Conservation (phyloP, 2,113 vertebrate genomes). For the Varanus komodoensis region DNA sequence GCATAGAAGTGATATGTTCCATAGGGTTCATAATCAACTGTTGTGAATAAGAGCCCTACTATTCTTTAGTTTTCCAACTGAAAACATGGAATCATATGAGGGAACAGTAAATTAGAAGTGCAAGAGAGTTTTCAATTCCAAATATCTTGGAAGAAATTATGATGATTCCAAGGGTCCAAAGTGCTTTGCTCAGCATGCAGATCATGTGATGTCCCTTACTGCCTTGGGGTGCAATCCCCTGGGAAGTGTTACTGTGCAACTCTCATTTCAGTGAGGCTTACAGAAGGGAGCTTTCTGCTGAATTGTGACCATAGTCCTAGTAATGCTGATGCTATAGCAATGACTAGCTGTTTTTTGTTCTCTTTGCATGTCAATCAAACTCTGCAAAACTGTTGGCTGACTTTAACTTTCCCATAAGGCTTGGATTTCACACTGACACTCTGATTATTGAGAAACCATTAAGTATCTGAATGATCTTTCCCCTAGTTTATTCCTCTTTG, state of each 20-base stretch:
- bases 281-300: neutral
- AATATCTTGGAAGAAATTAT: neutral
- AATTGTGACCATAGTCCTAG: neutral
- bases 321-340: neutral
- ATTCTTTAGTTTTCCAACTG: neutral
- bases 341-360: neutral
- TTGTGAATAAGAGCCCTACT: neutral
- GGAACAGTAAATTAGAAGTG: neutral
- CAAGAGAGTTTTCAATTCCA: neutral
- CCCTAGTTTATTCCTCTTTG: neutral
- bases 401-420: neutral
- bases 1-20: neutral
- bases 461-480: neutral
- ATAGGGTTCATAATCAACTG: neutral
- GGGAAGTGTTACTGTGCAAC: neutral
- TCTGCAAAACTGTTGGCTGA: neutral
- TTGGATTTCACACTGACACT: neutral
- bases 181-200: neutral
- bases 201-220: neutral
- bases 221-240: neutral
- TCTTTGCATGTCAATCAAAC: neutral
- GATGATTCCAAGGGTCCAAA: neutral
- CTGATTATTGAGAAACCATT: neutral
- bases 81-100: neutral
- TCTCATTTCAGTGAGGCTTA: neutral